Percentiles rank a stretch among this genome's conserved stretches.
Conservation (phyloP, 2,888 invertebrate species). For the Agrochola circellaris region DNA sequence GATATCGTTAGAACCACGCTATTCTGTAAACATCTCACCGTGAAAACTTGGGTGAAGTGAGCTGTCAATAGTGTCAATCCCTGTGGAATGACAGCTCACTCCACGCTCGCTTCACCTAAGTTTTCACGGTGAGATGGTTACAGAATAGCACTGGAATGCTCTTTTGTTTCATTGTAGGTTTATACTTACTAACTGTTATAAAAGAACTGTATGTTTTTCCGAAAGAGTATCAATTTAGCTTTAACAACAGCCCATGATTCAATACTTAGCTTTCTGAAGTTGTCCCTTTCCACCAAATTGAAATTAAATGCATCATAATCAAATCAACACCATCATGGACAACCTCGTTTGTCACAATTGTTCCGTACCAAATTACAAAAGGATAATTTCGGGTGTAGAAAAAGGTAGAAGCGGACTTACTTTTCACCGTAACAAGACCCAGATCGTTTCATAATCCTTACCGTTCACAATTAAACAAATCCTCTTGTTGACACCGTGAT, state of each 20-base stretch:
- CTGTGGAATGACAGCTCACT: no score
- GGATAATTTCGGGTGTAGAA: background rate
- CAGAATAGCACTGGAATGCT: no score
- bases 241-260: no score
- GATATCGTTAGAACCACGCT: no score
- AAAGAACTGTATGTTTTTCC: background rate
- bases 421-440: background rate
- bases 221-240: background rate
- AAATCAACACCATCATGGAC: background rate
- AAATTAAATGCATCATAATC: background rate
- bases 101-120: no score
- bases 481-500: constrained; percentile 29
- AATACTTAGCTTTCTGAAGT: background rate
- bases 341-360: background rate
- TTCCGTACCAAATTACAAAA: background rate
- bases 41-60: no score
- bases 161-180: no score
- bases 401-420: background rate
- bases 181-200: no score
- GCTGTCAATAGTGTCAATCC: no score
- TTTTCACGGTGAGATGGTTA: no score
- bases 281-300: background rate
- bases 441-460: constrained; percentile 2
- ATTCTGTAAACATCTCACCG: no score
- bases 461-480: constrained; percentile 13